These are phyloP conservation scores for Amazona guildingii DNA, from an alignment of 2,113 vertebrate genomes.

Conservation along the genomic window DNA sequence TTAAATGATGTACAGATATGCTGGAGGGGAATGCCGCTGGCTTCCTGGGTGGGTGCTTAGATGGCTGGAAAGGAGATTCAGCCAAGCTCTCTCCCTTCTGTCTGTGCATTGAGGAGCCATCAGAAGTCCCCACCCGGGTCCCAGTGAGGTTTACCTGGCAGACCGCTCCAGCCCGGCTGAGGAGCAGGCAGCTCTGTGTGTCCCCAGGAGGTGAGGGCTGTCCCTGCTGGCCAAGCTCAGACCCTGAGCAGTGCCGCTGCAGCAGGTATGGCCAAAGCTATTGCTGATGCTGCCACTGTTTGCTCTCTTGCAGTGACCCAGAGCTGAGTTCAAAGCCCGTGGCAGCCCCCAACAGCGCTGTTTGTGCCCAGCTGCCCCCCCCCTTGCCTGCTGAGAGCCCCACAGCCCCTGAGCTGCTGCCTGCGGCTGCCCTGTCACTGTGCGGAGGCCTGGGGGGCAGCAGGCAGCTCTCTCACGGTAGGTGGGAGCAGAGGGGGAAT, in stretches of 20 bases:
- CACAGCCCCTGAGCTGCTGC: conserved; percentile 65
- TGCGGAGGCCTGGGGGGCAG: conserved; percentile 83
- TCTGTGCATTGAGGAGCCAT: conserved; percentile 41
- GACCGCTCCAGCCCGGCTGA: conserved; percentile 80
- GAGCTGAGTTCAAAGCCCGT: conserved; percentile 60
- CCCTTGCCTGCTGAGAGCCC: conserved; percentile 55
- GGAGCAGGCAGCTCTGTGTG: conserved; percentile 81
- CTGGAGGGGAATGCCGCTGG: background rate
- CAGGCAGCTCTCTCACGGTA: conserved; percentile 84
- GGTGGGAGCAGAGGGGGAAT: background rate
- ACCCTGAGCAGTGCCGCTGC: background rate
- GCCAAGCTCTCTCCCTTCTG: background rate
- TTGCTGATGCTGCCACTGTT: background rate
- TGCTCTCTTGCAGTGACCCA: conserved; percentile 68
- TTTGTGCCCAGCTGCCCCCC: conserved; percentile 68
- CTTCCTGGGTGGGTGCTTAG: rapidly evolving
- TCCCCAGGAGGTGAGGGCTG: conserved; percentile 80
- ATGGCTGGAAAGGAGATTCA: background rate
- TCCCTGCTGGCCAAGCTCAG: background rate
- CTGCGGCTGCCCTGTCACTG: conserved; percentile 81
- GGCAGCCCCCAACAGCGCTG: conserved; percentile 61
- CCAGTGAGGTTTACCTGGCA: conserved; percentile 84
- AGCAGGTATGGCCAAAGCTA: background rate
- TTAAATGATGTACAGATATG: background rate
- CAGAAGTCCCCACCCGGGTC: conserved; percentile 78